Percentiles rank a stretch among this genome's conserved stretches.
phyloP scores from a whole-genome alignment of 2,113 vertebrate genomes.

The Onychostruthus taczanowskii region DNA sequence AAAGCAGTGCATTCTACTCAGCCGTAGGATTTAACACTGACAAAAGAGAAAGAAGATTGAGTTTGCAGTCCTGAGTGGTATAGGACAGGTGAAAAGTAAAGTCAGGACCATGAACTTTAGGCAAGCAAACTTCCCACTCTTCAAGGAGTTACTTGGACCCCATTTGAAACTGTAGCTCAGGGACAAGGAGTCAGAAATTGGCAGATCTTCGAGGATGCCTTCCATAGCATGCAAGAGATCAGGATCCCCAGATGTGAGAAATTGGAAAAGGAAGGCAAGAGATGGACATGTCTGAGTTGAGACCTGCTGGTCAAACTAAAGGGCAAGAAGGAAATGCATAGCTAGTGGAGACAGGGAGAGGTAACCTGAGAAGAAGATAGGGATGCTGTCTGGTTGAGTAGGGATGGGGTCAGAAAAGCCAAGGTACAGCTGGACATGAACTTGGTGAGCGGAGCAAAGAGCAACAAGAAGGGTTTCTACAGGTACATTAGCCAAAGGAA shows the following conservation, averaged over 20 bases:
- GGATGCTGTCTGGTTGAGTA: background rate
- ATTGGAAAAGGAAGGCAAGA: background rate
- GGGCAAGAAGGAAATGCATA: background rate
- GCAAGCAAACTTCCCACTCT: background rate
- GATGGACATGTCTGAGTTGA: too few species aligned
- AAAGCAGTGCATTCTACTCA: background rate
- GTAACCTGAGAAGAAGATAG: background rate
- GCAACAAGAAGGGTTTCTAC: background rate
- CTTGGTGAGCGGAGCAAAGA: background rate
- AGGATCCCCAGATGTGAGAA: background rate
- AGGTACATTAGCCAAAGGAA: background rate
- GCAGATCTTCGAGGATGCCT: background rate
- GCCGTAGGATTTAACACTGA: background rate
- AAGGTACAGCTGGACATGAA: background rate
- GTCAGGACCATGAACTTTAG: background rate
- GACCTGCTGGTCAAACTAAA: background rate
- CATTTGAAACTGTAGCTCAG: background rate
- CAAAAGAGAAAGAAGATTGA: background rate
- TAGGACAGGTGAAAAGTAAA: background rate
- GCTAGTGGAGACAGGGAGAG: background rate
- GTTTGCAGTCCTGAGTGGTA: background rate
- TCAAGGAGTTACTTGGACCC: background rate
- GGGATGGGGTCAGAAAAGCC: background rate
- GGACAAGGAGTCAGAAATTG: background rate
- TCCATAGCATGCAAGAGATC: background rate